A percentile compares a stretch with the other conserved stretches of the same genome.
These are phyloP conservation scores for Hemibagrus wyckioides DNA, from an alignment of 2,113 vertebrate genomes.

Conservation along the genomic window DNA sequence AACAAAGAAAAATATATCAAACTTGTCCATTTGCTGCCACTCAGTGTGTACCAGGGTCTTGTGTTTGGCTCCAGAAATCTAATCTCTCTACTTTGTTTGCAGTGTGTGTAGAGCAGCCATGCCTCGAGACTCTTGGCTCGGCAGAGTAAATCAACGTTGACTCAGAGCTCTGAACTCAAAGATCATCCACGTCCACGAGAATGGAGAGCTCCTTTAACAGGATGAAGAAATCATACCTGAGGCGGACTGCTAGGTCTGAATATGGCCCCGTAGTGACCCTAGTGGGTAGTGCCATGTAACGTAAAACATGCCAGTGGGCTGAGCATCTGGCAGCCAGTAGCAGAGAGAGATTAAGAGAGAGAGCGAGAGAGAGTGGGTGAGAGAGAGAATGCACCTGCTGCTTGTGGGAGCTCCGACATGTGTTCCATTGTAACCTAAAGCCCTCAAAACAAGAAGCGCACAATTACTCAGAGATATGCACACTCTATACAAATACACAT, in stretches of 20 bases:
- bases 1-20: not conserved
- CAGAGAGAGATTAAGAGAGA: not conserved
- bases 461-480: not conserved
- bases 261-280: not conserved
- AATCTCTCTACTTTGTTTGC: constrained; percentile 4
- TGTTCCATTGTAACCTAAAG: constrained; percentile 24
- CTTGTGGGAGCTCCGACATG: not conserved
- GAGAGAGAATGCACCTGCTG: constrained; percentile 21
- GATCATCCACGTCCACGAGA: not conserved
- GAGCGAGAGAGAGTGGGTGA: not conserved
- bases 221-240: not conserved
- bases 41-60: not conserved
- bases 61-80: constrained; percentile 5
- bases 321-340: constrained; percentile 37
- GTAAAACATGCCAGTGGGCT: constrained; percentile 8
- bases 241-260: not conserved
- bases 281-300: constrained; percentile 10
- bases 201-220: not conserved
- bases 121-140: not conserved
- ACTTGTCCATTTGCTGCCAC: not conserved
- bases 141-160: constrained; percentile 16
- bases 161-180: constrained; percentile 7
- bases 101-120: constrained; percentile 5
- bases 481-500: not conserved
- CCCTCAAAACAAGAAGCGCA: constrained; percentile 1